These are phyloP conservation scores for Furcula furcula DNA, from an alignment of 2,888 invertebrate species.

Conservation along the genomic window DNA sequence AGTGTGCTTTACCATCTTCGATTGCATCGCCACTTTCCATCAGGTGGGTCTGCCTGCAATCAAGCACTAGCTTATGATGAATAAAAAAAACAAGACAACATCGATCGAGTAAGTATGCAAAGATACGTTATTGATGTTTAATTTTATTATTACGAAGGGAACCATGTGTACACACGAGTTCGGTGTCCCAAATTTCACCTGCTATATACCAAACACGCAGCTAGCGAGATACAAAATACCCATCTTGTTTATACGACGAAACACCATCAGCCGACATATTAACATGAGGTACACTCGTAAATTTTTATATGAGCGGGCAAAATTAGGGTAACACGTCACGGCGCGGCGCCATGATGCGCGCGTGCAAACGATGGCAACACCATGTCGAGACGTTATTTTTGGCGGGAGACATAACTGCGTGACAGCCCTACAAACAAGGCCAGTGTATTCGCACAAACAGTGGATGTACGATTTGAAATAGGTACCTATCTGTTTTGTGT, in stretches of 20 bases:
- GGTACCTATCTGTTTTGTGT: conserved; percentile 47
- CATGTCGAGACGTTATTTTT: conserved; percentile 44
- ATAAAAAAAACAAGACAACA: background rate
- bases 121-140: background rate
- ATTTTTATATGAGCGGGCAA: conserved; percentile 59
- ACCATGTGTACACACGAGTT: background rate
- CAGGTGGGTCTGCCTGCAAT: too few species aligned
- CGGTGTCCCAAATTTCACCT: background rate
- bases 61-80: too few species aligned
- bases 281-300: conserved; percentile 58
- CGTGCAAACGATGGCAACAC: conserved; percentile 41
- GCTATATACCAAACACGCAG: conserved; percentile 4
- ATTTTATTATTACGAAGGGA: background rate
- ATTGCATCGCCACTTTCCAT: too few species aligned
- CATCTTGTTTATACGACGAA: conserved; percentile 15
- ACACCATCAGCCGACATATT: conserved; percentile 36
- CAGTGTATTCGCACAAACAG: conserved; percentile 44
- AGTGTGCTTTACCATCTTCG: too few species aligned
- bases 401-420: conserved; percentile 56
- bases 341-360: conserved; percentile 45
- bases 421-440: conserved; percentile 50
- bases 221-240: conserved; percentile 12
- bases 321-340: conserved; percentile 41
- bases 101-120: background rate
- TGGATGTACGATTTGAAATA: conserved; percentile 57